Evolutionary conservation across 2,113 vertebrate species (phyloP).

Genomic region (Dinomys branickii): DNA sequence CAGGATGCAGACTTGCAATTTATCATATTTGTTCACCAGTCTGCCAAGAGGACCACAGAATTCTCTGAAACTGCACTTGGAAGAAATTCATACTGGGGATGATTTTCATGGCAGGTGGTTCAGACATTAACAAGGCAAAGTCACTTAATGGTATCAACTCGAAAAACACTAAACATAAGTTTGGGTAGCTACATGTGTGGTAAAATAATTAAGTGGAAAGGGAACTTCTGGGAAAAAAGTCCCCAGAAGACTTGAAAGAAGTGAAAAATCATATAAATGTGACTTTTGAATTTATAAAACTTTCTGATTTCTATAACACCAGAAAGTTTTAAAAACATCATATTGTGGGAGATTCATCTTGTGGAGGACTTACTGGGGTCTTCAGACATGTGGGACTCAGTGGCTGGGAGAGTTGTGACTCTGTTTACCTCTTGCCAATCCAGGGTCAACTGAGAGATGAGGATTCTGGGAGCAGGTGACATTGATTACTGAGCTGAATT

Average conservation of each 20-base stretch:
- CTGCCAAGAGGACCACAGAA: background rate
- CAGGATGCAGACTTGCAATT: constrained; percentile 42
- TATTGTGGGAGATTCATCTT: background rate
- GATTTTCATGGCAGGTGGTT: background rate
- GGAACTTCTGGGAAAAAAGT: background rate
- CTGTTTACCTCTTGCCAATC: background rate
- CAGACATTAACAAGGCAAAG: background rate
- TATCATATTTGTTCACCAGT: background rate
- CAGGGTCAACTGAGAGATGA: background rate
- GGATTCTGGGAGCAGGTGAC: background rate
- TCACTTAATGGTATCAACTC: background rate
- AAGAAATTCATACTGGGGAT: background rate
- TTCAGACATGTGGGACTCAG: background rate
- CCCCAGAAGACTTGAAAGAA: background rate
- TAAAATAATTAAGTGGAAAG: background rate
- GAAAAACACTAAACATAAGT: background rate
- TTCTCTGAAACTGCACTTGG: background rate
- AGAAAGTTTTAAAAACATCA: background rate
- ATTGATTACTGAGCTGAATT: background rate
- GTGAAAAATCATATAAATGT: background rate
- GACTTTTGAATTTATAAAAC: background rate
- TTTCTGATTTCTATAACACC: background rate
- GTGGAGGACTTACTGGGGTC: background rate
- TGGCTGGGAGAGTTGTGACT: background rate
- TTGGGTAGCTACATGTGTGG: background rate